Percentiles rank a stretch among this genome's conserved stretches.
Evolutionary conservation across 2,888 invertebrate genomes (phyloP).

Genomic region (Hoplodrina blanda): DNA sequence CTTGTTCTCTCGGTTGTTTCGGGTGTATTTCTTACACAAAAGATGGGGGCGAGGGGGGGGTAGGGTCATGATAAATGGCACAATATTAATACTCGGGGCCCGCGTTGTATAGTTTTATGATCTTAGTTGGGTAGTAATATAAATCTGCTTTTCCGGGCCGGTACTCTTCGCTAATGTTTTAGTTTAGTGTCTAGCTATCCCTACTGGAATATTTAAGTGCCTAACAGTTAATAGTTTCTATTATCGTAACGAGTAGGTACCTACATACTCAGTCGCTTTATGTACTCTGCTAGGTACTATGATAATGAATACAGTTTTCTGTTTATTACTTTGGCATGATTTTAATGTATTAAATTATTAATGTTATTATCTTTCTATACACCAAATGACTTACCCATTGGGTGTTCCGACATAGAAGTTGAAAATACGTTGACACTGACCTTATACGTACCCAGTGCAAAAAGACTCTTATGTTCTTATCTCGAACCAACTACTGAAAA

Average conservation of each 20-base stretch:
- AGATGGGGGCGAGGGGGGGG: slow-evolving; percentile 79
- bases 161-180: slow-evolving; percentile 75
- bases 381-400: background rate
- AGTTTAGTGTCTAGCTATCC: slow-evolving; percentile 71
- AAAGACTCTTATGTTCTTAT: too few relatives aligned
- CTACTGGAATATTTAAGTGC: slow-evolving; percentile 57
- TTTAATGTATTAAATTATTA: slow-evolving; percentile 17
- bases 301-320: slow-evolving; percentile 29
- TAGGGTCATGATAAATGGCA: slow-evolving; percentile 87
- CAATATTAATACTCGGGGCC: slow-evolving; percentile 87
- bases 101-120: slow-evolving; percentile 89
- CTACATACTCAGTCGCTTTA: slow-evolving; percentile 51
- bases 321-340: slow-evolving; percentile 40
- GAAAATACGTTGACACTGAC: too few relatives aligned
- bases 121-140: slow-evolving; percentile 89
- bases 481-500: too few relatives aligned
- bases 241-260: slow-evolving; percentile 56
- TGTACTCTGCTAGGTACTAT: slow-evolving; percentile 20
- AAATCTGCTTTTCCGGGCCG: slow-evolving; percentile 87
- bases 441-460: too few relatives aligned
- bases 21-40: slow-evolving; percentile 89
- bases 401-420: too few relatives aligned
- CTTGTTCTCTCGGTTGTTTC: slow-evolving; percentile 86
- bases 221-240: slow-evolving; percentile 59
- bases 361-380: slow-evolving; percentile 10